Conservation (phyloP, 1,140 invertebrate species). For the Bicyclus anynana region DNA sequence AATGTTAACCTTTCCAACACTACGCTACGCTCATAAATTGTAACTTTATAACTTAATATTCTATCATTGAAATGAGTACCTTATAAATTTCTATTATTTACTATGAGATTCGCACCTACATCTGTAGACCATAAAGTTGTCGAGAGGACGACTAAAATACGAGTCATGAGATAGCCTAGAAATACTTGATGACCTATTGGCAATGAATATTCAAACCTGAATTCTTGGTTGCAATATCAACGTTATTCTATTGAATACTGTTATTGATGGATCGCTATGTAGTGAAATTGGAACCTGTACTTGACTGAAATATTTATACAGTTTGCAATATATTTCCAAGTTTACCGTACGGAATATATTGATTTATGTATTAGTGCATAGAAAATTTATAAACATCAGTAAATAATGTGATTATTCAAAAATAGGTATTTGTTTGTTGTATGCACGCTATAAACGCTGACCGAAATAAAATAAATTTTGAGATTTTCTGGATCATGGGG, state of each 20-base stretch:
- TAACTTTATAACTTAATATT: no score
- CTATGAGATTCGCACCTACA: conserved; percentile 15
- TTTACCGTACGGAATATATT: background rate
- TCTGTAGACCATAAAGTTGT: conserved; percentile 27
- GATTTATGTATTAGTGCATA: no score
- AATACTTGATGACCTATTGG: conserved; percentile 28
- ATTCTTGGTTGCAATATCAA: conserved; percentile 36
- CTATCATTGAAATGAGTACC: no score
- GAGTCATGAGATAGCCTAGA: conserved; percentile 12
- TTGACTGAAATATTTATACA: background rate
- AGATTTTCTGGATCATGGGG: no score
- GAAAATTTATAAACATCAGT: no score
- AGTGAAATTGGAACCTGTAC: background rate
- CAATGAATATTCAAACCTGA: conserved; percentile 43
- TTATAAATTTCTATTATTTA: conserved; percentile 18
- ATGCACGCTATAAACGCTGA: no score
- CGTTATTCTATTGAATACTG: conserved; percentile 26
- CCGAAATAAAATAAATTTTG: no score
- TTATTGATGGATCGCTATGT: conserved; percentile 43
- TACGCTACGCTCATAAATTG: no score
- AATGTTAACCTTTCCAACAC: no score
- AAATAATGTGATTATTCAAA: no score
- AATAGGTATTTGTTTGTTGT: no score
- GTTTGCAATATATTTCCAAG: background rate
- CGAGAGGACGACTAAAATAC: conserved; percentile 21